Percentiles rank a stretch among this genome's conserved stretches.
phyloP scores from a whole-genome alignment of 1,140 invertebrate genomes.

The Camponotus pennsylvanicus region DNA sequence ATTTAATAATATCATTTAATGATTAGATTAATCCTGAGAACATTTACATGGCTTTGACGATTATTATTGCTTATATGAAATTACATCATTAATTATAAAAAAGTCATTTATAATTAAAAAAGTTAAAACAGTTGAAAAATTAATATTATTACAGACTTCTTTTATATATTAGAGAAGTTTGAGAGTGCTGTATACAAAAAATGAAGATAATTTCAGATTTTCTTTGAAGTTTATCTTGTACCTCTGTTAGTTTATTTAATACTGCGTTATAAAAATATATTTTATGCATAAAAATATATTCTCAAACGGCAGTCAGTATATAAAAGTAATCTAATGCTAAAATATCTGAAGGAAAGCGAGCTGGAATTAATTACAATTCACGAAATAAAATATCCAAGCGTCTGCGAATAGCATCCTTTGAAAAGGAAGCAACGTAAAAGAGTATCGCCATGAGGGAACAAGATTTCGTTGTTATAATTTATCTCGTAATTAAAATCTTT shows the following conservation, averaged over 20 bases:
- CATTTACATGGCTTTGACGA: no score
- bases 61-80: no score
- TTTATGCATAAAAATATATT: background rate
- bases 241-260: background rate
- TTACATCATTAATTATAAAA: no score
- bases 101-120: background rate
- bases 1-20: background rate
- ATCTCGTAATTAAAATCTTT: conserved; percentile 69
- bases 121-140: no score
- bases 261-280: background rate
- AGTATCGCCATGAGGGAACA: background rate
- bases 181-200: no score
- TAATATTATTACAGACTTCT: no score
- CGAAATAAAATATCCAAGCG: conserved; percentile 16
- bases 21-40: no score
- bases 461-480: conserved; percentile 32
- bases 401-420: background rate
- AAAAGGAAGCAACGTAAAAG: background rate
- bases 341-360: background rate
- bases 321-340: background rate
- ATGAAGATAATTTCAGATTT: no score
- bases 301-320: background rate
- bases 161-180: no score
- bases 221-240: no score
- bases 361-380: conserved; percentile 7